phyloP scores from a whole-genome alignment of 1,140 invertebrate genomes.

The Sesamia nonagrioides region DNA sequence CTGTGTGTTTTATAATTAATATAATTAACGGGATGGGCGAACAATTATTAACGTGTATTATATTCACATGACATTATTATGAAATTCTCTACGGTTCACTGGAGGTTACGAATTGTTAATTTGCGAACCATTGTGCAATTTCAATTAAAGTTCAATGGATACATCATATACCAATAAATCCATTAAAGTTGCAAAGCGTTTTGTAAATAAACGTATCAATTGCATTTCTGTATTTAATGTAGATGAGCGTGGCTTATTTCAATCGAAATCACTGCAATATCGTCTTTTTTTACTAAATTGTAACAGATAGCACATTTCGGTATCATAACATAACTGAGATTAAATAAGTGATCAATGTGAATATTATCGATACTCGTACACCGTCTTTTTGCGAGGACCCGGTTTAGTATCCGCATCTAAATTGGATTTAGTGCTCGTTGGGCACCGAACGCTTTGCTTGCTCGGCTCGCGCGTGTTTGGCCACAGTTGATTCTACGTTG shows the following conservation, averaged over 20 bases:
- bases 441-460: too few relatives aligned
- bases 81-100: conserved; percentile 50
- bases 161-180: conserved; percentile 61
- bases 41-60: conserved; percentile 30
- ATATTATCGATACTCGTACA: too few relatives aligned
- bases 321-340: too few relatives aligned
- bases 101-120: conserved; percentile 52
- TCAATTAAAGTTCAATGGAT: conserved; percentile 62
- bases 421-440: too few relatives aligned
- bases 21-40: conserved; percentile 31
- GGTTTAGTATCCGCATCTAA: too few relatives aligned
- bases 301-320: not conserved
- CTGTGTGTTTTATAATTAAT: conserved; percentile 42
- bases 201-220: conserved; percentile 26
- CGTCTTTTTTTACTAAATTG: too few relatives aligned
- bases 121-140: conserved; percentile 53
- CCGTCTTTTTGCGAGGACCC: too few relatives aligned
- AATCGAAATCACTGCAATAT: conserved; percentile 15
- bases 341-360: too few relatives aligned
- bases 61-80: conserved; percentile 52
- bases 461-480: too few relatives aligned
- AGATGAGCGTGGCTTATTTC: conserved; percentile 13
- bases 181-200: conserved; percentile 52
- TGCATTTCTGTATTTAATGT: not conserved
- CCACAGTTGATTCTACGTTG: too few relatives aligned